Evolutionary conservation across 2,888 invertebrate species (phyloP).

Genomic region (Palloptera scutellata): DNA sequence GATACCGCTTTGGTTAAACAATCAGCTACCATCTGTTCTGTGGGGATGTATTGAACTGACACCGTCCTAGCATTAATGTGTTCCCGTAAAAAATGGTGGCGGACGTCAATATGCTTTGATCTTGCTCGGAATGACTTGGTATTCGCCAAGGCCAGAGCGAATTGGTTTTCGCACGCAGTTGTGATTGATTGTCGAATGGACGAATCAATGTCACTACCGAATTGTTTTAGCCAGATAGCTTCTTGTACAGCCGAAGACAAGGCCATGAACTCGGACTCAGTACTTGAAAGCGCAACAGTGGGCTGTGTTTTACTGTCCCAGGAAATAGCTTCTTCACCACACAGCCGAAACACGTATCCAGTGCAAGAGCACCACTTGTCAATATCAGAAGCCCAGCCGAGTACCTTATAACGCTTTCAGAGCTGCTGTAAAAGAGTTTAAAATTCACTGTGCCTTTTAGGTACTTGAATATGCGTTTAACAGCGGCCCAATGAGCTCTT

Average conservation of each 20-base stretch:
- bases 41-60: constrained; percentile 16
- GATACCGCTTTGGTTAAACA: no score
- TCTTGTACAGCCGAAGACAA: constrained; percentile 20
- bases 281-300: constrained; percentile 18
- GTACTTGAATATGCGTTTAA: constrained; percentile 38
- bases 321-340: not conserved
- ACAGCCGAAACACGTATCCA: constrained; percentile 13
- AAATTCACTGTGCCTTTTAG: constrained; percentile 21
- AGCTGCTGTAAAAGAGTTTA: no score
- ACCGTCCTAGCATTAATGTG: constrained; percentile 19
- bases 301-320: constrained; percentile 18
- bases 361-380: constrained; percentile 17
- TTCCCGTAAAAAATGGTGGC: constrained; percentile 21
- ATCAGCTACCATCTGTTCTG: no score
- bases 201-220: constrained; percentile 12
- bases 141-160: constrained; percentile 23
- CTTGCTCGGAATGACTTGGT: constrained; percentile 23
- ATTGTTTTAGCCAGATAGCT: constrained; percentile 24
- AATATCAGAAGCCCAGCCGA: constrained; percentile 21
- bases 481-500: constrained; percentile 38
- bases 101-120: constrained; percentile 27
- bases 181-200: constrained; percentile 9
- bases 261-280: constrained; percentile 21
- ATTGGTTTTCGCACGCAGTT: constrained; percentile 29
- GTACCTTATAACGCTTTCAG: constrained; percentile 14